These are phyloP conservation scores for Planococcus citri DNA, from an alignment of 1,140 invertebrate species.

Conservation along the genomic window DNA sequence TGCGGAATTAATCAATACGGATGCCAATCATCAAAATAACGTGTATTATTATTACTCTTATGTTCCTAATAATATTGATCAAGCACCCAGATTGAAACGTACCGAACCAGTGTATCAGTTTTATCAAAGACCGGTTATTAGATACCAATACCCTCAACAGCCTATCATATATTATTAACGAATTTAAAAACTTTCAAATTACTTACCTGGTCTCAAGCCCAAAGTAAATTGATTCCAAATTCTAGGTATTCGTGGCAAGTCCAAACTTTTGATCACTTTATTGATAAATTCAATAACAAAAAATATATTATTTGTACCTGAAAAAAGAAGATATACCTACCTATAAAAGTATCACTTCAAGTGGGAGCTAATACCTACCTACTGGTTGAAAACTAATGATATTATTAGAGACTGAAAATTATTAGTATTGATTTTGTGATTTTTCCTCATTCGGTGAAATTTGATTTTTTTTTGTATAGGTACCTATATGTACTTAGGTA, in stretches of 20 bases:
- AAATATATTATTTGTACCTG: too few relatives aligned
- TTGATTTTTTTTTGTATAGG: background rate
- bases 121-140: background rate
- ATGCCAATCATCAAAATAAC: background rate
- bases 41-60: background rate
- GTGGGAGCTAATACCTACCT: too few relatives aligned
- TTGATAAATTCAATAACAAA: too few relatives aligned
- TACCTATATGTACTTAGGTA: background rate
- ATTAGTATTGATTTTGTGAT: background rate
- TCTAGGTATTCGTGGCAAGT: too few relatives aligned
- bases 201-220: too few relatives aligned
- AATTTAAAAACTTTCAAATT: background rate
- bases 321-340: background rate
- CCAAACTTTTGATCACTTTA: too few relatives aligned
- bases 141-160: background rate
- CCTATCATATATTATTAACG: background rate
- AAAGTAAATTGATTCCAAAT: background rate
- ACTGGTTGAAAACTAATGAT: background rate
- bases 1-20: background rate
- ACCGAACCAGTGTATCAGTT: background rate
- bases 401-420: background rate
- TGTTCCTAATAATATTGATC: background rate
- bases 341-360: background rate
- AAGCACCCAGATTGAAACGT: background rate
- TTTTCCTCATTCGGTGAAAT: background rate